Percentiles rank a stretch among this genome's conserved stretches.
phyloP scores from a whole-genome alignment of 2,113 vertebrate species.

The Neolamprologus kungweensis region DNA sequence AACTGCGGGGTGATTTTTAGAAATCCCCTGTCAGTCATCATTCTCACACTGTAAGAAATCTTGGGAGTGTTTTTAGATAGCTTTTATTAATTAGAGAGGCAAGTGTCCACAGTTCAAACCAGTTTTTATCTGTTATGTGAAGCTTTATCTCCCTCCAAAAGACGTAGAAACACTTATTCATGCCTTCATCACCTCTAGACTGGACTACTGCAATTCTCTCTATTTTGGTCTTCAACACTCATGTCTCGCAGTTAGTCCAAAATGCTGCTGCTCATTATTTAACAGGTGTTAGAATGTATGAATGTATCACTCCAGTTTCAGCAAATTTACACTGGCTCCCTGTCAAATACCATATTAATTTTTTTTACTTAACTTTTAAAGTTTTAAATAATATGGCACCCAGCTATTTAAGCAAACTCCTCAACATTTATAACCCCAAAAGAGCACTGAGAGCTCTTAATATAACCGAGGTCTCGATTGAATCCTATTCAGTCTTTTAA shows the following conservation, averaged over 20 bases:
- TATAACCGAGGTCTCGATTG: not conserved
- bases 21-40: not conserved
- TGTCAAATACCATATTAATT: not conserved
- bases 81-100: not conserved
- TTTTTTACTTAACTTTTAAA: not conserved
- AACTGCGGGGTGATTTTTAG: no score
- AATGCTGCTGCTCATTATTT: not conserved
- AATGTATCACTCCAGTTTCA: not conserved
- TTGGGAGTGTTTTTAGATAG: not conserved
- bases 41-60: not conserved
- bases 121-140: not conserved
- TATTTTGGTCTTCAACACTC: not conserved
- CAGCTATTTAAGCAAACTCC: not conserved
- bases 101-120: not conserved
- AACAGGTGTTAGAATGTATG: not conserved
- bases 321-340: not conserved
- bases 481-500: not conserved
- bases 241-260: not conserved
- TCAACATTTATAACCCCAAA: not conserved
- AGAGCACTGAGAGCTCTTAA: not conserved
- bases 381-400: not conserved
- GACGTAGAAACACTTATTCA: not conserved
- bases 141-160: not conserved
- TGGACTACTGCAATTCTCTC: not conserved
- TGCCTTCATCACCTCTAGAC: not conserved